These are phyloP conservation scores for Megaleporinus macrocephalus DNA, from an alignment of 2,113 vertebrate genomes.

Conservation along the genomic window DNA sequence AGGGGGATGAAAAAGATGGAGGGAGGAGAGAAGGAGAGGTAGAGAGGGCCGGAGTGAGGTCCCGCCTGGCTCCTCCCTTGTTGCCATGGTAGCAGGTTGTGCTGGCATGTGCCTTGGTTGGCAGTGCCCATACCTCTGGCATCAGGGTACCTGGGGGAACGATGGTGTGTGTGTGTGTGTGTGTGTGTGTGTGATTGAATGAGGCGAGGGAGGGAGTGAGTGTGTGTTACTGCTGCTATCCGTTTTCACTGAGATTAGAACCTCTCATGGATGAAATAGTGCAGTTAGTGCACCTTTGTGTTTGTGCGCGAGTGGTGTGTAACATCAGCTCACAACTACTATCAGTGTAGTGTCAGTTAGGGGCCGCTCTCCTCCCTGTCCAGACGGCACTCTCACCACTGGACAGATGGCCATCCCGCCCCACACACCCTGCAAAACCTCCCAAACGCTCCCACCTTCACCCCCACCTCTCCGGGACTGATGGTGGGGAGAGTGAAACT, in stretches of 20 bases:
- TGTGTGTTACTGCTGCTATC: conserved; percentile 50
- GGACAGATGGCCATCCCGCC: conserved; percentile 80
- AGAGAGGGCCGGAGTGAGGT: conserved; percentile 56
- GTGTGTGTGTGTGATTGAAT: conserved; percentile 35
- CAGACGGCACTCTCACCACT: conserved; percentile 82
- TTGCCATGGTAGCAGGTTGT: conserved; percentile 80
- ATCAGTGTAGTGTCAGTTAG: conserved; percentile 66
- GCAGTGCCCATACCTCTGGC: conserved; percentile 78
- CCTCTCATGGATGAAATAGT: conserved; percentile 58
- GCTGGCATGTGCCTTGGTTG: conserved; percentile 74
- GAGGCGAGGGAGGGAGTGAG: conserved; percentile 40
- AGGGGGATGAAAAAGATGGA: conserved; percentile 46
- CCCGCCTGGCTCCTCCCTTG: conserved; percentile 73
- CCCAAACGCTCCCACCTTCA: conserved; percentile 64
- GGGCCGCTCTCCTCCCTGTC: conserved; percentile 71
- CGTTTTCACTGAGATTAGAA: conserved; percentile 50
- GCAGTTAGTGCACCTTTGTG: conserved; percentile 50
- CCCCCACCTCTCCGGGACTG: conserved; percentile 58
- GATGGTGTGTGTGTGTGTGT: conserved; percentile 53
- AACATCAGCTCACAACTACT: conserved; percentile 59
- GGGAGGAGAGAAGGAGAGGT: conserved; percentile 44
- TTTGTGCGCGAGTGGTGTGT: conserved; percentile 47
- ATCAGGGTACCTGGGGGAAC: conserved; percentile 67
- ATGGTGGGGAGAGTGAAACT: conserved; percentile 38
- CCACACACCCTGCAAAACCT: conserved; percentile 59